Evolutionary conservation across 1,140 invertebrate genomes (phyloP), one percentile per base, ranked within the genome.

Genomic region (Zaprionus taronus): DNA sequence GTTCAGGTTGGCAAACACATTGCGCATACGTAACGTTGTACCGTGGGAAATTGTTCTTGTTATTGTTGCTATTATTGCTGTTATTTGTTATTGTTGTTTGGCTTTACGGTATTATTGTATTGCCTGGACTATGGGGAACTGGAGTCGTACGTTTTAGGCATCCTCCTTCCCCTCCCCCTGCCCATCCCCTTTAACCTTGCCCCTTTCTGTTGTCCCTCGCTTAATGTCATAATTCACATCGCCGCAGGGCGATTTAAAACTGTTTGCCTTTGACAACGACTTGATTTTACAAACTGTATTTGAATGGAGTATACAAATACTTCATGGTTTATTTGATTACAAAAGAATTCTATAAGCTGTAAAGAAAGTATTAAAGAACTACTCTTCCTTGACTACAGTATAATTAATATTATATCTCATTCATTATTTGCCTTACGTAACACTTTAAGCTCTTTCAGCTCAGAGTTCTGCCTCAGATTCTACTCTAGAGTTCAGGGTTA

Each of bases 1-100:
- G 83, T 89, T 89, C 83, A 87, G 84, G 84, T 89, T 82, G 83
- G 76, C 80, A 82, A 82, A 81, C 83, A 86, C 68, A 86, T 82
- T 81, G 76, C 83, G 75, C 72, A 85, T 82, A 82, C 82, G 82
- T 82, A 81, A 67, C 67, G 82, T 73, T 79, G 79, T 83, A 74
- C 76, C 65, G 72, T 73, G 83, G 79, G 78, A 77, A 83, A 83
- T 78, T 74, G 72, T 72, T 74, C 44, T 76, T 77, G 78, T 69
- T 84, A 64, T 65, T 76, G 83, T 72, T 68, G 76, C 36, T 65
- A 71, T 76, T 71, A 70, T 71, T 76, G 55, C 68, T 76, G 73
- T 76, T 76, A 76, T 74, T 74, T 73, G 72, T 68, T 49, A 53
- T 55, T 73, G 79, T 85, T 84, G 74, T 69, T 60, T 70, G 72